These are phyloP conservation scores for Pseudochirops corinnae DNA, from an alignment of 2,797 vertebrate species.

Conservation along the genomic window DNA sequence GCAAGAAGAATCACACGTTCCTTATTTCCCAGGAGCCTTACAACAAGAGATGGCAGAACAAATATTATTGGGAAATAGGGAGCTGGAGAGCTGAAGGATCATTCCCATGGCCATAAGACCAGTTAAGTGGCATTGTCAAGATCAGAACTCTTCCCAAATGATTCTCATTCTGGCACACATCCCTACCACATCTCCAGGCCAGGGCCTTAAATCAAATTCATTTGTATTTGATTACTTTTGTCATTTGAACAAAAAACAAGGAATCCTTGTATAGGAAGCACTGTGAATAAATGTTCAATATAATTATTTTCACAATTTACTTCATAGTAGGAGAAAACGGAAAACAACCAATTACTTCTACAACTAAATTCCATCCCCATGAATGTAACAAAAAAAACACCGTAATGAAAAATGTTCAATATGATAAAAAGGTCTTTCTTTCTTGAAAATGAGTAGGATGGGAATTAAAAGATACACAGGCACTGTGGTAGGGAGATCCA, in stretches of 20 bases:
- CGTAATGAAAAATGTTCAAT: neutral
- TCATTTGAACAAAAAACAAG: neutral
- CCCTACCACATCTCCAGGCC: neutral
- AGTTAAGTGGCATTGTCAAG: neutral
- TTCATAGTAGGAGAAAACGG: neutral
- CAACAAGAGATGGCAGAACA: too few relatives aligned
- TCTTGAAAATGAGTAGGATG: neutral
- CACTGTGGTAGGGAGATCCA: too few relatives aligned
- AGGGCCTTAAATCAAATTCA: neutral
- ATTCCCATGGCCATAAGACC: neutral
- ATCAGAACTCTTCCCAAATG: neutral
- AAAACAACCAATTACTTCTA: slow-evolving; percentile 5
- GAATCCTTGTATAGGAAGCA: slow-evolving; percentile 8
- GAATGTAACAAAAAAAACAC: neutral
- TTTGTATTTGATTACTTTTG: neutral
- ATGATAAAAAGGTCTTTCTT: neutral
- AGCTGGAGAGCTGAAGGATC: neutral
- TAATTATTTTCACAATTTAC: slow-evolving; percentile 31
- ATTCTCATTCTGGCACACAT: neutral
- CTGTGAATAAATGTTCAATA: slow-evolving; percentile 8
- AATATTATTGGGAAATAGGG: neutral
- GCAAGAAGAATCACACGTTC: neutral
- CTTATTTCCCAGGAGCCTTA: neutral
- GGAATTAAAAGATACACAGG: too few relatives aligned
- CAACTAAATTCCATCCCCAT: neutral